phyloP scores from a whole-genome alignment of 2,888 invertebrate genomes.

The Stenolophus ochropezus region DNA sequence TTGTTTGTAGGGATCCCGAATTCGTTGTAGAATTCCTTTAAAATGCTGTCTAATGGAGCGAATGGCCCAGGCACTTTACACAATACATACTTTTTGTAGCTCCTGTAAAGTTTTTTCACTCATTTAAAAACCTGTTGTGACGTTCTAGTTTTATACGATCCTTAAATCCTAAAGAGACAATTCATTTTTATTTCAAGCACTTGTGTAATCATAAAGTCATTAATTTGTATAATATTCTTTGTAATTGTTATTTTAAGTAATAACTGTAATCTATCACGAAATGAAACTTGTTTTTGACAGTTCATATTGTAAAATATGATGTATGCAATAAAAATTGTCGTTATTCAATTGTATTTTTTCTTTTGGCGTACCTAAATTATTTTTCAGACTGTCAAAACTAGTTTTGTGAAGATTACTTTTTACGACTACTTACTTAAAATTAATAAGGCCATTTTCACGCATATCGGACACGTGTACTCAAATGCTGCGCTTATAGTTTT shows the following conservation, averaged over 20 bases:
- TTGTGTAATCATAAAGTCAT: constrained; percentile 4
- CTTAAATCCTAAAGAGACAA: constrained; percentile 1
- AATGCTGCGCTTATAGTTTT: not conserved
- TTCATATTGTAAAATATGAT: constrained; percentile 16
- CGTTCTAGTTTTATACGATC: constrained; percentile 29
- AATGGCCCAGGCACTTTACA: constrained; percentile 40
- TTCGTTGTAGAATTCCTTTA: constrained; percentile 60
- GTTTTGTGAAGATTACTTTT: constrained; percentile 21
- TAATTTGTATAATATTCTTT: constrained; percentile 29
- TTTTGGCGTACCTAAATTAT: constrained; percentile 8
- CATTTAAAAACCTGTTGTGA: constrained; percentile 5
- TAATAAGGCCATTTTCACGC: not conserved
- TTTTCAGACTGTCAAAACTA: constrained; percentile 40
- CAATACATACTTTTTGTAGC: constrained; percentile 39
- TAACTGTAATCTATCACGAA: constrained; percentile 34
- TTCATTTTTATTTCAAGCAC: constrained; percentile 15
- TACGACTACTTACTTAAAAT: too few relatives aligned
- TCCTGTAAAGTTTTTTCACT: constrained; percentile 17
- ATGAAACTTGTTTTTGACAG: constrained; percentile 31
- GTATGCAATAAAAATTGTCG: constrained; percentile 31
- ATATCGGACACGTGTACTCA: not conserved
- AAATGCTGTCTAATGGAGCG: constrained; percentile 31
- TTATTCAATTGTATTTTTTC: constrained; percentile 21
- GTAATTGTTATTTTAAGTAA: constrained; percentile 17
- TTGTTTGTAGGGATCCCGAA: constrained; percentile 59